Base-by-base conservation (phyloP, 2,888 invertebrate genomes). In the Hartigia nigra region DNA sequence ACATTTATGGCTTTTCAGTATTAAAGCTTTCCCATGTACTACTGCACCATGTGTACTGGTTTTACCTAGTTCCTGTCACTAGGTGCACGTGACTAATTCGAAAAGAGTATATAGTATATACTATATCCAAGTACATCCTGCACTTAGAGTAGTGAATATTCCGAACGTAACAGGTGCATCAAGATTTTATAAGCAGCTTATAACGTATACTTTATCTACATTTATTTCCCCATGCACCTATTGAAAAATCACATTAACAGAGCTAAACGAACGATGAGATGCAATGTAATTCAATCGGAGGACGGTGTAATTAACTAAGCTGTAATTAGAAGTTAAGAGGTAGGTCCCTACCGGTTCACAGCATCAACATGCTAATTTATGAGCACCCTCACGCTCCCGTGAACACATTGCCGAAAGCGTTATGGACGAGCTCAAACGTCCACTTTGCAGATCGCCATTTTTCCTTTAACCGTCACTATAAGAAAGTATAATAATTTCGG, bases 351-450 rank as follows among this genome's bases (percentile, higher is more conserved):
- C 77, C 76, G 81, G 74, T 80, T 81, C 80, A 76, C 79, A 78
- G 82, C 80, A 82, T 82, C 80, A 82, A 78, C 80, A 83, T 83
- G 83, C 78, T 83, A 80, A 83, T 83, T 83, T 82, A 82, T 83
- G 83, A 82, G 82, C 79, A 70, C 76, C 80, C 79, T 82, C 81
- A 79, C 81, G 77, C 77, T 78, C 80, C 81, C 80, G 79, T 82
- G 81, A 80, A 78, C 78, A 78, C 77, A 81, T 79, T 78, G 80
- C 80, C 81, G 79, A 81, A 82, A 81, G 81, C 78, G 78, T 79
- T 74, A 74, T 75, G 78, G 74, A 78, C 78, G 78, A 76, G 75
- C 76, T 69, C 69, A 75, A 77, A 75, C 76, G 79, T 81, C 81
- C 81, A 79, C 75, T 81, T 74, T 55, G 77, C 81, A 76, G 69